Percentiles rank a stretch among this genome's conserved stretches.
Evolutionary conservation across 2,113 vertebrate genomes (phyloP).

Genomic region (Turdus rufiventris): DNA sequence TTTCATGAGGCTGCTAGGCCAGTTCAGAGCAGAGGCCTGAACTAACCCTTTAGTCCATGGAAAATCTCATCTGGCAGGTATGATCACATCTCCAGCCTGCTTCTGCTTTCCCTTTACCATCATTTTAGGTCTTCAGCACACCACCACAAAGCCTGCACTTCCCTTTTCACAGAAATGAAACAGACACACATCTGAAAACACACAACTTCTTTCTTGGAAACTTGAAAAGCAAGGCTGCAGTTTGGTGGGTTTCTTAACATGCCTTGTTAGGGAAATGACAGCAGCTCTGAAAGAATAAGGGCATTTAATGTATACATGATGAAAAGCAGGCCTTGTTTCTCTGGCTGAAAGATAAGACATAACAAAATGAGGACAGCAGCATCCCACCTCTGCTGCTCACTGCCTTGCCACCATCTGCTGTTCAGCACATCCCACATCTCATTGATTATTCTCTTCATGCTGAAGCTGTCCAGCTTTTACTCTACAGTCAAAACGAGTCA

Average conservation of each 20-base stretch:
- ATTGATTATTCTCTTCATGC: not conserved
- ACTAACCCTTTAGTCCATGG: not conserved
- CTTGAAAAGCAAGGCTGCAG: not conserved
- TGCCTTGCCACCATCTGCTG: not conserved
- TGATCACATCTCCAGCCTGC: not conserved
- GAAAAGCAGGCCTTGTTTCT: not conserved
- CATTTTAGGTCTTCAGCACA: not conserved
- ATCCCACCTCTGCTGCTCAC: not conserved
- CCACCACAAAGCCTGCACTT: not conserved
- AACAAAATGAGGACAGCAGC: not conserved
- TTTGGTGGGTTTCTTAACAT: not conserved
- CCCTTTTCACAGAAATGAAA: not conserved
- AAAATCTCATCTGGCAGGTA: not conserved
- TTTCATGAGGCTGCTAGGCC: not conserved
- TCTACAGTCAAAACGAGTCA: not conserved
- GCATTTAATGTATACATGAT: not conserved
- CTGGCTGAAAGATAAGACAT: not conserved
- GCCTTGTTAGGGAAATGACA: not conserved
- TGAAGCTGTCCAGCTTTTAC: not conserved
- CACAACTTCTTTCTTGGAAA: not conserved
- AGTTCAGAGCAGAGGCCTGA: not conserved
- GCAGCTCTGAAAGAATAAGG: not conserved
- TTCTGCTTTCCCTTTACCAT: not conserved
- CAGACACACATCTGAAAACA: not conserved
- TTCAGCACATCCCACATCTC: not conserved